These are phyloP conservation scores for Sitobion miscanthi DNA, from an alignment of 1,140 invertebrate genomes.

Conservation along the genomic window DNA sequence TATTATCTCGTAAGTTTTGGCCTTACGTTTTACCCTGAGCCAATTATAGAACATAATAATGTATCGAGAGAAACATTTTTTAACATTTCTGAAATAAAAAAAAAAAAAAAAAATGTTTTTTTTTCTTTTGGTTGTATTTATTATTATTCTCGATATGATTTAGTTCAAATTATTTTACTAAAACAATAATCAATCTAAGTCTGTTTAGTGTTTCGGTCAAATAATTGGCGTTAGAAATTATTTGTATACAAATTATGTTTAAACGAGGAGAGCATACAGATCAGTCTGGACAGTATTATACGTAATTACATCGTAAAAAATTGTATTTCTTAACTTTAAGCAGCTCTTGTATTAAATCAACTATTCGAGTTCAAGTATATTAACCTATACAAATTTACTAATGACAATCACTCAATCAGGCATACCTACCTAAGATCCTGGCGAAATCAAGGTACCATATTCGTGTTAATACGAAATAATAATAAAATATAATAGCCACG, in stretches of 20 bases:
- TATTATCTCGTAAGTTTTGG: not conserved
- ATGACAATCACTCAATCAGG: not conserved
- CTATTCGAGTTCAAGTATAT: not conserved
- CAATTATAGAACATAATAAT: not conserved
- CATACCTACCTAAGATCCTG: not conserved
- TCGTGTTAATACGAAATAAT: not conserved
- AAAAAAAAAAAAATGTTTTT: not conserved
- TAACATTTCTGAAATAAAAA: not conserved
- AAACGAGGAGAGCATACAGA: not conserved
- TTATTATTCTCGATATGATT: not conserved
- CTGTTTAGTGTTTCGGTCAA: not conserved
- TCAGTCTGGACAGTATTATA: not conserved
- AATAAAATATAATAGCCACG: not conserved
- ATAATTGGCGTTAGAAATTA: not conserved
- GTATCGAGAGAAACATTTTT: not conserved
- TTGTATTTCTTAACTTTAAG: not conserved
- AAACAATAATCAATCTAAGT: not conserved
- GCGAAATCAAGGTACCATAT: not conserved
- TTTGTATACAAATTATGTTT: not conserved
- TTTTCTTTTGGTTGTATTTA: not conserved
- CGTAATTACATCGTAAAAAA: not conserved
- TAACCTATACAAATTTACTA: not conserved
- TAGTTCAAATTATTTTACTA: not conserved
- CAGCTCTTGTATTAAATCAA: not conserved
- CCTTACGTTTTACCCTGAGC: slow-evolving; percentile 25